These are phyloP conservation scores for Aromia moschata DNA, from an alignment of 2,888 invertebrate species.

Conservation along the genomic window DNA sequence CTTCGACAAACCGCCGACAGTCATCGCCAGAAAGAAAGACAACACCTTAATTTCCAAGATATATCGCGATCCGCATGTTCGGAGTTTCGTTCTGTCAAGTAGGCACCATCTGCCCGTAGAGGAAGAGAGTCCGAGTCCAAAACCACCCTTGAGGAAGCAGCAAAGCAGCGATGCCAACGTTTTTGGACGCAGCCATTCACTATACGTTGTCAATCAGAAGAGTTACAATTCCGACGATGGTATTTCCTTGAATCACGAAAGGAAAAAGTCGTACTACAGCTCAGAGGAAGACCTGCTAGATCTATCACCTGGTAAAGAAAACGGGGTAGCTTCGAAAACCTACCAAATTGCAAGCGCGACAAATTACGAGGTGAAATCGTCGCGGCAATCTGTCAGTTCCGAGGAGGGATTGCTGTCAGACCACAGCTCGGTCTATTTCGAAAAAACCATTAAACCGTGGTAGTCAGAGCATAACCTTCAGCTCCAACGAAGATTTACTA, in stretches of 20 bases:
- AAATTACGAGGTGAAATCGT: constrained; percentile 21
- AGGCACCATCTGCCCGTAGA: constrained; percentile 35
- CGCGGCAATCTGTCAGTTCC: constrained; percentile 35
- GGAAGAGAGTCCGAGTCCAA: neutral
- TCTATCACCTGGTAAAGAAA: neutral
- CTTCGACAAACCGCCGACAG: constrained; percentile 40
- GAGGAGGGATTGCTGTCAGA: constrained; percentile 33
- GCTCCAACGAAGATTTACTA: constrained; percentile 45
- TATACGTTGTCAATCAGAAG: constrained; percentile 8
- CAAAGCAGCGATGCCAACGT: constrained; percentile 31
- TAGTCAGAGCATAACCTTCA: constrained; percentile 30
- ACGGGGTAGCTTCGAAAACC: neutral
- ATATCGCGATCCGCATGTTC: constrained; percentile 50
- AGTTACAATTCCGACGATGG: constrained; percentile 37
- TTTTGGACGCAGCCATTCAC: neutral
- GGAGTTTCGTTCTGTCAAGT: constrained; percentile 46
- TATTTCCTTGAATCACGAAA: constrained; percentile 23
- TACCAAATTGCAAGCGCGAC: constrained; percentile 11
- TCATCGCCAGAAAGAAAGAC: constrained; percentile 47
- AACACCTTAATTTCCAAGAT: constrained; percentile 54
- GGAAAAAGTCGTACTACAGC: constrained; percentile 39
- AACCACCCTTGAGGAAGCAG: constrained; percentile 32
- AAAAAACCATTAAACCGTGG: constrained; percentile 1
- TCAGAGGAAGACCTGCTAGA: constrained; percentile 44
- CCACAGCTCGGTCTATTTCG: constrained; percentile 5